phyloP scores from a whole-genome alignment of 2,113 vertebrate species.

The Ovis canadensis region DNA sequence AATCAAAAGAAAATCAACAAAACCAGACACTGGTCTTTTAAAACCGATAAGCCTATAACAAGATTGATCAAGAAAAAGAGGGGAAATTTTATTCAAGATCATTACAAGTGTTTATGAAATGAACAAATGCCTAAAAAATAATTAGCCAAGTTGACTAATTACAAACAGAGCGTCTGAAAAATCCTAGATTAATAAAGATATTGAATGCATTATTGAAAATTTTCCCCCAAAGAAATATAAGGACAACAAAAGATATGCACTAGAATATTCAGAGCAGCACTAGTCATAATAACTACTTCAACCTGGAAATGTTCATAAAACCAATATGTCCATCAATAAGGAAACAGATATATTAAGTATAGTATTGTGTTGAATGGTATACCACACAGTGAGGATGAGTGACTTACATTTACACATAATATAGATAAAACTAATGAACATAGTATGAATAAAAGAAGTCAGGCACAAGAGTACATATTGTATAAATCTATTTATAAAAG shows the following conservation, averaged over 20 bases:
- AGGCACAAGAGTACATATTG: background rate
- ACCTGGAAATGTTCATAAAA: background rate
- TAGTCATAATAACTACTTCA: background rate
- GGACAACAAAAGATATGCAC: background rate
- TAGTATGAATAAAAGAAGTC: background rate
- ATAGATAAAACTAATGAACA: background rate
- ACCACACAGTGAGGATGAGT: background rate
- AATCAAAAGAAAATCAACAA: background rate
- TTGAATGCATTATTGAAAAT: background rate
- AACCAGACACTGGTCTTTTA: background rate
- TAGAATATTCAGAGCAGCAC: background rate
- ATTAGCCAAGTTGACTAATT: background rate
- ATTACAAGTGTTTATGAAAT: background rate
- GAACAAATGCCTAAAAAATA: background rate
- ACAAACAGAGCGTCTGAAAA: background rate
- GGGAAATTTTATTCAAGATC: background rate
- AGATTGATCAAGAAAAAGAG: background rate
- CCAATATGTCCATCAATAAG: background rate
- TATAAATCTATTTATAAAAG: background rate
- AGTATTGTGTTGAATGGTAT: background rate
- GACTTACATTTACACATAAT: background rate
- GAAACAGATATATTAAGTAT: background rate
- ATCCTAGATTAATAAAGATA: background rate
- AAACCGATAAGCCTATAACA: background rate
- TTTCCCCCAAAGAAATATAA: background rate